phyloP scores from a whole-genome alignment of 2,113 vertebrate species.

The Lichenostomus cassidix region DNA sequence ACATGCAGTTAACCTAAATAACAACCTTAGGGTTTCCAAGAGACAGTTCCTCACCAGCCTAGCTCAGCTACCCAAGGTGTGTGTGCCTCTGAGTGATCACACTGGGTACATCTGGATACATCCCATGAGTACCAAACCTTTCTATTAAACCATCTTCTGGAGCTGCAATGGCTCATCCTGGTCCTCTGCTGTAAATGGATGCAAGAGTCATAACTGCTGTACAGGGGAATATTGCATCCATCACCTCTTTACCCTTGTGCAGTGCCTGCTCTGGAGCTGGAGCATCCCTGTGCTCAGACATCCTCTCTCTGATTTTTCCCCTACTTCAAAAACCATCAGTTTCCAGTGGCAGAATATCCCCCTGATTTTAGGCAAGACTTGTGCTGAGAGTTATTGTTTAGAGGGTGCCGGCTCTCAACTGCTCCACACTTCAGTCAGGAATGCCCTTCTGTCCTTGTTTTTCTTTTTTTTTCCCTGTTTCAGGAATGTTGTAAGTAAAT shows the following conservation, averaged over 20 bases:
- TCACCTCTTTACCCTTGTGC: not conserved
- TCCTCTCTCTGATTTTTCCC: not conserved
- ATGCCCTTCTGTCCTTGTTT: not conserved
- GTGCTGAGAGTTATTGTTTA: not conserved
- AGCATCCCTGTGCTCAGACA: not conserved
- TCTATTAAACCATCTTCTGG: not conserved
- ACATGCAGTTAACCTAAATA: not conserved
- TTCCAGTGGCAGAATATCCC: not conserved
- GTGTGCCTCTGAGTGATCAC: not conserved
- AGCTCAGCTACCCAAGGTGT: not conserved
- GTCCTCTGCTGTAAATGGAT: not conserved
- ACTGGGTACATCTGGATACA: not conserved
- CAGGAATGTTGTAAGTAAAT: constrained; percentile 28
- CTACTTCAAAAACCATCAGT: not conserved
- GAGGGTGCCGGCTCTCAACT: not conserved
- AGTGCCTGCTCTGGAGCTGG: not conserved
- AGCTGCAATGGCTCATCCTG: not conserved
- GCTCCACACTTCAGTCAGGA: not conserved
- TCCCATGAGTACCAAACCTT: not conserved
- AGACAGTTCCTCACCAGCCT: not conserved
- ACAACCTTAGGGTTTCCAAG: not conserved
- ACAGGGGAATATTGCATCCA: not conserved
- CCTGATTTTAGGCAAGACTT: not conserved
- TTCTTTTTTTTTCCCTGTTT: not conserved
- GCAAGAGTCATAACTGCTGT: not conserved